Evolutionary conservation across 2,797 vertebrate genomes (phyloP), one percentile per base, ranked within the genome.

Genomic region (Sus cebifrons): DNA sequence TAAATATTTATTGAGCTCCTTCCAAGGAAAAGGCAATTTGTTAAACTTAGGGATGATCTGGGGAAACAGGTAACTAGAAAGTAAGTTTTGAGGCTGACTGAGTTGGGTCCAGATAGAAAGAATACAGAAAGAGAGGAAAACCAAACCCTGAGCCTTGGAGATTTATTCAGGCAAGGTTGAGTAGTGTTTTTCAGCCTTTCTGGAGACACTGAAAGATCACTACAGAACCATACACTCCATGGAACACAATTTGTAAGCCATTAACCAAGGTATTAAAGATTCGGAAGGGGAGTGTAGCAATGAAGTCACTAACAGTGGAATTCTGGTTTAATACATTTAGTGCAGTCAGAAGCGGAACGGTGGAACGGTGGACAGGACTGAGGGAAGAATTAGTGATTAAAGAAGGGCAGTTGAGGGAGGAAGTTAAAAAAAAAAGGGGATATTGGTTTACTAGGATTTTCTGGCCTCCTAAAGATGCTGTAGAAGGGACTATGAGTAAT

Each of bases 91-190:
- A 77, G 52, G 77, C 40, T 87, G 58, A 77, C 40, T 87, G 58
- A 77, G 49, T 8, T 32, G 20, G 96, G 65, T 86, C 16, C 18
- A 93, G 60, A 89, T 17, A 74, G 32, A 89, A 94, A 86, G 62
- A 93, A 75, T 32, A 65, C 27, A 75, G 62, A 36, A 70, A 21
- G 13, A 73, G n/a, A 81, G 62, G 75, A 95, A 95, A 96, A 65
- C 29, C 23, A 94, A 92, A 78, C 29, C 32, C 70, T 71, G 62
- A 81, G 36, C n/a, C 21, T 68, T 56, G 44, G 49, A 40, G n/a
- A 89, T 73, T 91, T 60, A 81, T 56, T 86, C 20, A 40, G 32
- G 60, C 4, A 93, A 60, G 17, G 54, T 5, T 60, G 16, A 92
- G 10, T 36, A 79, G 13, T 60, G 10, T 49, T 86, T 75, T 65